Conservation (phyloP, 2,797 vertebrate genomes). For the Salmo trutta region DNA sequence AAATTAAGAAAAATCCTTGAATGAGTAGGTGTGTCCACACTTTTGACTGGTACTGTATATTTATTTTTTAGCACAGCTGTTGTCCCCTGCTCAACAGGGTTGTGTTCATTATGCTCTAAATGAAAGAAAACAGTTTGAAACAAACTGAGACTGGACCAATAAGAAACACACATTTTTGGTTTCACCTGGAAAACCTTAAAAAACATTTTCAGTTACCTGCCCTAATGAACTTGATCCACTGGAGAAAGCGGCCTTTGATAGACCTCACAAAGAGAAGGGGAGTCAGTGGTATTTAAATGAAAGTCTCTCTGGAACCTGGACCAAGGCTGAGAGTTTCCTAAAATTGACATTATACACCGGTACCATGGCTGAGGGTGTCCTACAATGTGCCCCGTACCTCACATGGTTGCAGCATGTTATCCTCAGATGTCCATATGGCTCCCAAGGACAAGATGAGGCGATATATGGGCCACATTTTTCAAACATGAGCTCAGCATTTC, state of each 20-base stretch:
- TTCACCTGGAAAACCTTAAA: no score
- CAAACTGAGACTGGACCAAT: neutral
- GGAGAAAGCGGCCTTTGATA: no score
- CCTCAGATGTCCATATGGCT: neutral
- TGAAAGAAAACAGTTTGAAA: neutral
- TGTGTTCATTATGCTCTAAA: neutral
- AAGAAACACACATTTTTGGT: neutral
- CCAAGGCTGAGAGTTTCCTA: no score
- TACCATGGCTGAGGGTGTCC: neutral
- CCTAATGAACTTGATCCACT: no score
- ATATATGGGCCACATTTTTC: neutral
- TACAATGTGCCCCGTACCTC: neutral
- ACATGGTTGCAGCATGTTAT: neutral
- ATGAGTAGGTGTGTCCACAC: no score
- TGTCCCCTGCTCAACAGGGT: neutral
- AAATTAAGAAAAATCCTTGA: no score
- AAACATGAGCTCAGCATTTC: neutral
- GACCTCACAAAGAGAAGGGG: no score
- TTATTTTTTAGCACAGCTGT: neutral
- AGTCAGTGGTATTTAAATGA: no score
- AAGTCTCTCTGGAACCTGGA: no score
- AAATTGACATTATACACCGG: no score
- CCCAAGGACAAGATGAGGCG: neutral
- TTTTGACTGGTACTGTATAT: no score
- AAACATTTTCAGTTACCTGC: no score